These are phyloP conservation scores for Microcebus murinus DNA, from an alignment of 2,113 vertebrate genomes.

Conservation along the genomic window DNA sequence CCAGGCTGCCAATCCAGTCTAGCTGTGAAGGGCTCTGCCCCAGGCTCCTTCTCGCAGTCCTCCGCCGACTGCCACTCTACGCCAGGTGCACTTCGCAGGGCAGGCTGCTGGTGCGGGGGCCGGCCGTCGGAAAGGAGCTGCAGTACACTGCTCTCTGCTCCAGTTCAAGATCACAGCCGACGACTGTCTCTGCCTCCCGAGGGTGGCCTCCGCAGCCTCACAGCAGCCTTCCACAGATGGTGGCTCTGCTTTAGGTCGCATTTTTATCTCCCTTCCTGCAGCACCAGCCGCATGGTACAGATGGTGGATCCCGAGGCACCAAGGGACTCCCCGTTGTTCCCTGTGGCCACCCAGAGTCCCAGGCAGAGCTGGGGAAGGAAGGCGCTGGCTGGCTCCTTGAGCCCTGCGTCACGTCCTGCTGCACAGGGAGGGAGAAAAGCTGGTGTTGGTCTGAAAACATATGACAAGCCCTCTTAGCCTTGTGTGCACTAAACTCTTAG, in stretches of 20 bases:
- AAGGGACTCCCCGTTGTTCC: neutral
- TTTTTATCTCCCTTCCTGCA: neutral
- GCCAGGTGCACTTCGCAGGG: neutral
- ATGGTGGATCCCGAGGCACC: neutral
- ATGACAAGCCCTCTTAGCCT: neutral
- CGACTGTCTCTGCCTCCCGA: neutral
- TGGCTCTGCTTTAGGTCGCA: neutral
- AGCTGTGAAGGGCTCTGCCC: neutral
- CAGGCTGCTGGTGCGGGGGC: neutral
- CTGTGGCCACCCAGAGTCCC: neutral
- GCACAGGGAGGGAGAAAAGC: neutral
- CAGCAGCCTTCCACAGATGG: neutral
- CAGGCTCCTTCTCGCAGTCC: neutral
- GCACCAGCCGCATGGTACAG: neutral
- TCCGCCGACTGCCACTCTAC: accelerated
- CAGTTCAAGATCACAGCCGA: neutral
- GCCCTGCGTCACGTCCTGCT: neutral
- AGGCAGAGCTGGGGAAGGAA: neutral
- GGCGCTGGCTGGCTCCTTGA: neutral
- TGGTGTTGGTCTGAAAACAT: neutral
- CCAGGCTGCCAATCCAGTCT: neutral
- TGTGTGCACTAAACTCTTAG: neutral
- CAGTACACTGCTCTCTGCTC: neutral
- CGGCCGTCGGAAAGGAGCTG: neutral
- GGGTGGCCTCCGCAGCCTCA: neutral